Evolutionary conservation across 2,888 invertebrate species (phyloP).

Genomic region (Nipponacmea schrenckii): DNA sequence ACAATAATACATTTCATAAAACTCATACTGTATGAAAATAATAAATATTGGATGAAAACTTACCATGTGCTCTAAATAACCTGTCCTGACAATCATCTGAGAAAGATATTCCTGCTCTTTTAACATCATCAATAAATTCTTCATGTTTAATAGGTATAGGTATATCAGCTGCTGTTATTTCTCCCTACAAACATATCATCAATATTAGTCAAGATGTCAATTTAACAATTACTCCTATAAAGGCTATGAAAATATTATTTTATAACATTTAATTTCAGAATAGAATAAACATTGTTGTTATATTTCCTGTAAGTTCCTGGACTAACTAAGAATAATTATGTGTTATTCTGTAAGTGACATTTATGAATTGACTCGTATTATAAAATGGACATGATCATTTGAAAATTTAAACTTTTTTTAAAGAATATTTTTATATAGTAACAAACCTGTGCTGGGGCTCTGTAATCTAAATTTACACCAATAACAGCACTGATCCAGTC

Average conservation of each 20-base stretch:
- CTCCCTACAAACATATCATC: conserved; percentile 54
- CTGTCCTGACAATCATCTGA: conserved; percentile 85
- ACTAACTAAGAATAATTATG: background rate
- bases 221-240: background rate
- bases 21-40: no score
- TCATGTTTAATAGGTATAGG: conserved; percentile 76
- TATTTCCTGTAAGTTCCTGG: background rate
- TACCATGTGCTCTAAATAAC: conserved; percentile 87
- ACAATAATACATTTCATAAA: no score
- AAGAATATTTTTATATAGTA: no score
- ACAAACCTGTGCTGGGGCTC: conserved; percentile 68
- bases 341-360: no score
- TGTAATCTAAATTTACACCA: conserved; percentile 73
- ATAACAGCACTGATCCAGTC: conserved; percentile 83
- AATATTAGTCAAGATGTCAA: no score
- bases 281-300: no score
- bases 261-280: no score
- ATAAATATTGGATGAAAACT: background rate
- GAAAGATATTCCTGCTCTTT: conserved; percentile 72
- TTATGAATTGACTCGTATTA: no score
- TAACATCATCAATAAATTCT: conserved; percentile 74
- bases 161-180: conserved; percentile 72
- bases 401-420: no score
- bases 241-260: background rate
- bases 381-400: no score